Evolutionary conservation across 2,797 vertebrate species (phyloP).

Genomic region (Nannoperca australis): DNA sequence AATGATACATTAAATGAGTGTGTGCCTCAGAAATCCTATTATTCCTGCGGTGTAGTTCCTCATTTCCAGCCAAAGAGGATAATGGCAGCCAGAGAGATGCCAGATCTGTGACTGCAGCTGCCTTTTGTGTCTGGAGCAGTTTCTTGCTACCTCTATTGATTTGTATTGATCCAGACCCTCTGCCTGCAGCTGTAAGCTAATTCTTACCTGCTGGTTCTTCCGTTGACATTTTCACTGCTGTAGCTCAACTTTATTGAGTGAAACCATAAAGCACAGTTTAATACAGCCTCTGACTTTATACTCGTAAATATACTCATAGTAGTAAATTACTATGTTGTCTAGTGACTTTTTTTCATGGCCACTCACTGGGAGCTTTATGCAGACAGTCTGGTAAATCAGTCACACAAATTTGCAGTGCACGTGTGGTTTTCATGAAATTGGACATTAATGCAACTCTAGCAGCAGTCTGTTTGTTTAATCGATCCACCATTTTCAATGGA

Average conservation of each 20-base stretch:
- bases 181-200: conserved; percentile 68
- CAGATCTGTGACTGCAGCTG: conserved; percentile 40
- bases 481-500: neutral
- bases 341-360: neutral
- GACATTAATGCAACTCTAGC: neutral
- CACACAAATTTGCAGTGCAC: neutral
- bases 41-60: conserved; percentile 28
- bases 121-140: conserved; percentile 63
- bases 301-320: neutral
- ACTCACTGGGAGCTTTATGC: neutral
- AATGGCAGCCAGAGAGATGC: conserved; percentile 16
- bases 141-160: conserved; percentile 71
- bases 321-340: conserved; percentile 30
- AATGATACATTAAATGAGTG: conserved; percentile 37
- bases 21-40: conserved; percentile 6
- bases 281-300: conserved; percentile 42
- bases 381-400: neutral
- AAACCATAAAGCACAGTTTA: conserved; percentile 59
- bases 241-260: conserved; percentile 62
- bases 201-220: conserved; percentile 59
- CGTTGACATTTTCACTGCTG: conserved; percentile 74
- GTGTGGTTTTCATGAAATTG: neutral
- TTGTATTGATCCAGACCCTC: conserved; percentile 72
- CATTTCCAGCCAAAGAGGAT: conserved; percentile 2
- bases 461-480: neutral